A percentile compares a stretch with the other conserved stretches of the same genome.
Evolutionary conservation across 2,113 vertebrate species (phyloP).

Genomic region (Thomomys bottae): DNA sequence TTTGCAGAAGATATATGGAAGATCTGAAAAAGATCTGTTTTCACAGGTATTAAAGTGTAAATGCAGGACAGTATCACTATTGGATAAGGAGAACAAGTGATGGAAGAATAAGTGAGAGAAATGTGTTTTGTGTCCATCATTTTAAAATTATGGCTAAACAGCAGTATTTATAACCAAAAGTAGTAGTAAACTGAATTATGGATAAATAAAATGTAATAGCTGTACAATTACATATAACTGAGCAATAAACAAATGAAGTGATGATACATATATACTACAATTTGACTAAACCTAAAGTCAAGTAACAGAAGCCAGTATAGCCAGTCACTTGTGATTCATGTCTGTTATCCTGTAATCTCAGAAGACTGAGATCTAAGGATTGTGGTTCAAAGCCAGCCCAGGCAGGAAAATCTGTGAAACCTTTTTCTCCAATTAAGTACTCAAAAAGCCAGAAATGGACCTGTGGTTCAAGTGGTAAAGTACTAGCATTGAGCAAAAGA

Average conservation of each 20-base stretch:
- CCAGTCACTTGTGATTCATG: no score
- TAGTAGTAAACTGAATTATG: conserved; percentile 11
- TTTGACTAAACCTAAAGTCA: neutral
- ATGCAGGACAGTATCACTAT: neutral
- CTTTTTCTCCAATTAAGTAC: no score
- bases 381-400: no score
- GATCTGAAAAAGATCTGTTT: conserved; percentile 92
- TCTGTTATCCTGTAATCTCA: no score
- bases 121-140: neutral
- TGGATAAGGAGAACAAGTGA: neutral
- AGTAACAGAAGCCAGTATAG: neutral
- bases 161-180: neutral
- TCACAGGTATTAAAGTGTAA: conserved; percentile 87
- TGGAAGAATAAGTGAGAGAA: neutral
- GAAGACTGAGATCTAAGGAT: no score
- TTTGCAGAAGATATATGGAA: conserved; percentile 92
- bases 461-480: no score
- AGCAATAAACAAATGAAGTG: conserved; percentile 36
- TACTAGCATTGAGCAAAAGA: no score
- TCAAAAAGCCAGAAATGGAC: no score
- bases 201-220: conserved; percentile 18
- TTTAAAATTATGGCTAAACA: conserved; percentile 33
- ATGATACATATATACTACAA: neutral
- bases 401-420: no score
- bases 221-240: conserved; percentile 27